Evolutionary conservation across 1,140 invertebrate species (phyloP), one percentile per base, ranked within the genome.

Genomic region (Campoletis sonorensis): DNA sequence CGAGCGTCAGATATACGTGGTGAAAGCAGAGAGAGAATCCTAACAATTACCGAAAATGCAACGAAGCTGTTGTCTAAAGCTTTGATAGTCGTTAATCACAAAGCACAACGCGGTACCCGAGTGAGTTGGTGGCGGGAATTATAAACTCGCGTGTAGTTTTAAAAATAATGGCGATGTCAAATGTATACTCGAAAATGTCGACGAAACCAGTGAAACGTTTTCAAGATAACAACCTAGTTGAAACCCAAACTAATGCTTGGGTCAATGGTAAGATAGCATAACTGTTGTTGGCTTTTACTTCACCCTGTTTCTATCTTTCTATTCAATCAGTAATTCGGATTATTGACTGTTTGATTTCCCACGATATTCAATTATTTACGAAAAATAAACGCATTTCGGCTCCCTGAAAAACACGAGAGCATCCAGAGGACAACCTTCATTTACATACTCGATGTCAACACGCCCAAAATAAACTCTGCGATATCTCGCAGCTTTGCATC

Each of bases 171-270:
- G 93, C 94, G 79, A 96, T 96, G 95, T 95, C 95, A 83, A 95
- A 95, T 93, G 92, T 95, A 81, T 95, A 95, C 88, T 95, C 94
- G 83, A 95, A 95, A 93, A 95, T 95, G 82, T 93, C 95, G 80
- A 93, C 93, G 81, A 96, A 95, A 91, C 94, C 95, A 80, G 89
- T 93, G 73, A 95, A 95, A 90, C 93, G 95, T 82, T 93, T 94
- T 88, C 94, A 94, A 86, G 94, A 95, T 18, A 75, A 33, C 84
- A 94, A 93, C 88, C 94, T 96, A 92, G 93, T 95, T n/a, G 94
- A 96, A 79, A 94, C 95, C 79, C 95, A 96, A 92, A 95, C 96
- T 15, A 96, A 95, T 89, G 93, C 95, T 85, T 97, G 96, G 96
- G 95, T 96, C 91, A 96, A 96, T 90, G 96, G 96, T 96, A 93